Evolutionary conservation across 64 coral and sea anemone genomes (phyloP), one percentile per base, ranked within the genome.

Genomic region (Pocillopora damicornis): DNA sequence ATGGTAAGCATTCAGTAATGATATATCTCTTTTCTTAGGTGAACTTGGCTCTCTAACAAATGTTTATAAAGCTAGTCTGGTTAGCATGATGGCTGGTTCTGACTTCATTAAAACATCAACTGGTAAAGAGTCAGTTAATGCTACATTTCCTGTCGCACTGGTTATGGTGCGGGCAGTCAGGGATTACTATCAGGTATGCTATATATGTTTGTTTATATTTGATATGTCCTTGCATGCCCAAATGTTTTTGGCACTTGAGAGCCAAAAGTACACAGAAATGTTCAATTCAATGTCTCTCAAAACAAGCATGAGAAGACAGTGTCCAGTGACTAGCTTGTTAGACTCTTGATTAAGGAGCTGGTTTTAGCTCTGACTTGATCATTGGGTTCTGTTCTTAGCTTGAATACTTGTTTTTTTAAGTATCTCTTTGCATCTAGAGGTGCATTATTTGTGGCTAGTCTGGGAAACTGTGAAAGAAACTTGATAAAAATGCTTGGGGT

Each of bases 41-140:
- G 93, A 95, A 51, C 90, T 94, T 87, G 93, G 90, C 12, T 99
- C 93, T 15, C 84, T 99, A 16, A 92, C 88, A 16, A 95, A 99
- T 91, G 78, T 99, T 13, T 95, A 99, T 79, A 95, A 94, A 80
- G 93, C 93, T 45, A 95, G 93, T 87, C 75, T 99, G 51, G 97
- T 95, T 51, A 75, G 86, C 30, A 99, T 99, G 93, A 99, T 99
- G 97, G 97, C 95, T 61, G 95, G 97, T 1, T 99, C 97, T 77
- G 97, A 99, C 57, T 99, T 99, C 23, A 95, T 99, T 75, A 99
- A 99, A 66, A 99, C 97, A 15, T 99, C 97, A 11, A 99, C 97
- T 75, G 97, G 97, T 13, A 99, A 99, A 62, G 97, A 99, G 36
- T 78, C 93, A 23, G 93, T 99, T 0, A 99, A 99, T 95, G 97